Evolutionary conservation across 2,797 vertebrate genomes (phyloP).

Genomic region (Rhincodon typus): DNA sequence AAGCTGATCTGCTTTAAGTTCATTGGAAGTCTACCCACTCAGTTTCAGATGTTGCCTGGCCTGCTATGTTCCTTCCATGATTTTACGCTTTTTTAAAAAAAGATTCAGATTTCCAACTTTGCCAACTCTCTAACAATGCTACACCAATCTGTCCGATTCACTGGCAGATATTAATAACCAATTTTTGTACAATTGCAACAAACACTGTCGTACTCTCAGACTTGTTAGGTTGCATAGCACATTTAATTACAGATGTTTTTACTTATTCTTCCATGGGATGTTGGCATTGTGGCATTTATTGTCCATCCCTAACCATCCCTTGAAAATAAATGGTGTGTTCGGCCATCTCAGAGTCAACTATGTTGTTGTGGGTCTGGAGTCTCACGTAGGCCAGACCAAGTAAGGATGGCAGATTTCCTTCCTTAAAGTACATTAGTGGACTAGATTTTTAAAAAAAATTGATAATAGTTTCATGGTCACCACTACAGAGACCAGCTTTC

Average conservation of each 20-base stretch:
- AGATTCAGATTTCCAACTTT: not conserved
- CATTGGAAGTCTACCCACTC: not conserved
- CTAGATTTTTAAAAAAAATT: no score
- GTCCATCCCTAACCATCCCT: no score
- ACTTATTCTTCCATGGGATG: no score
- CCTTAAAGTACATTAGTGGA: no score
- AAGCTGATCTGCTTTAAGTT: not conserved
- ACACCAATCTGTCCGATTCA: not conserved
- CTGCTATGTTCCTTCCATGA: not conserved
- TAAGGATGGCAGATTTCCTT: no score
- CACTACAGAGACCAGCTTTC: no score
- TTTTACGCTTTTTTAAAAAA: not conserved
- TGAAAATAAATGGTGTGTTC: no score
- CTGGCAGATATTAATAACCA: not conserved
- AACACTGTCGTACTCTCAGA: not conserved
- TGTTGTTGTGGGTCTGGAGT: no score
- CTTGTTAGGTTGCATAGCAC: not conserved
- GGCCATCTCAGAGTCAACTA: no score
- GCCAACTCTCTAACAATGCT: not conserved
- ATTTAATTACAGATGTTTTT: not conserved
- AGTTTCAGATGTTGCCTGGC: not conserved
- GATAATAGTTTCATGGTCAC: no score
- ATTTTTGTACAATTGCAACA: not conserved
- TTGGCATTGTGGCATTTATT: no score
- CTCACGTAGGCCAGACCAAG: no score